Evolutionary conservation across 1,140 invertebrate species (phyloP).

Genomic region (Halyomorpha halys): DNA sequence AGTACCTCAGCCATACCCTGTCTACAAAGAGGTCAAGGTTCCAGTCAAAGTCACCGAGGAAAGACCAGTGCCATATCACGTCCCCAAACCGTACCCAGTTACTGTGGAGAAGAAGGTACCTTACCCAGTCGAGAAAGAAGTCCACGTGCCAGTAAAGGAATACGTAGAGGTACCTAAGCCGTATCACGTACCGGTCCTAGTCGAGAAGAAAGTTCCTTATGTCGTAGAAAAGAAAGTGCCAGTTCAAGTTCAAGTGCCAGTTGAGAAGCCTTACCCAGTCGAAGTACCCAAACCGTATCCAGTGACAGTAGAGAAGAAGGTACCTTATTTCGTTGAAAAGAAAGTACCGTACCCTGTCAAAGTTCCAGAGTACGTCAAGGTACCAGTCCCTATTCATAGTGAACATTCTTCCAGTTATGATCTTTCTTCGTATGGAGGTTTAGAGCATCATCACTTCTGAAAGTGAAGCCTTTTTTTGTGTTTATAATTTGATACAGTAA

Average conservation of each 20-base stretch:
- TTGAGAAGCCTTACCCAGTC: conserved; percentile 5
- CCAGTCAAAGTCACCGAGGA: conserved; percentile 4
- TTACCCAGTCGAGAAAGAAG: conserved; percentile 1
- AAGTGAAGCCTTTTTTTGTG: no score
- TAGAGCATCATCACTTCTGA: no score
- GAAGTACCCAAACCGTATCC: conserved; percentile 2
- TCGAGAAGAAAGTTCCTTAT: conserved; percentile 7
- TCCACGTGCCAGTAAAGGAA: background rate
- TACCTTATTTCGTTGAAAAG: conserved; percentile 4
- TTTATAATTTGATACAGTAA: no score
- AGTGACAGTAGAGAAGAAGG: conserved; percentile 10
- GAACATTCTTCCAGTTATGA: no score
- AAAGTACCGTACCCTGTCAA: conserved; percentile 1
- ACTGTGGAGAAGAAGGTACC: background rate
- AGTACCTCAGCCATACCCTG: conserved; percentile 1
- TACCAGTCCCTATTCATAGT: background rate
- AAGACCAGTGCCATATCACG: background rate
- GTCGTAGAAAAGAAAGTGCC: conserved; percentile 8
- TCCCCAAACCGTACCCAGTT: background rate
- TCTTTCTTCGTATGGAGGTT: no score
- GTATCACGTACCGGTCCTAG: background rate
- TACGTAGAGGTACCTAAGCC: background rate
- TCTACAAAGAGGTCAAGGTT: conserved; percentile 13
- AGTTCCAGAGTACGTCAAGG: background rate
- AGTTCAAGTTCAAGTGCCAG: background rate